Evolutionary conservation across 2,888 invertebrate genomes (phyloP).

Genomic region (Dolichopus griseipennis): DNA sequence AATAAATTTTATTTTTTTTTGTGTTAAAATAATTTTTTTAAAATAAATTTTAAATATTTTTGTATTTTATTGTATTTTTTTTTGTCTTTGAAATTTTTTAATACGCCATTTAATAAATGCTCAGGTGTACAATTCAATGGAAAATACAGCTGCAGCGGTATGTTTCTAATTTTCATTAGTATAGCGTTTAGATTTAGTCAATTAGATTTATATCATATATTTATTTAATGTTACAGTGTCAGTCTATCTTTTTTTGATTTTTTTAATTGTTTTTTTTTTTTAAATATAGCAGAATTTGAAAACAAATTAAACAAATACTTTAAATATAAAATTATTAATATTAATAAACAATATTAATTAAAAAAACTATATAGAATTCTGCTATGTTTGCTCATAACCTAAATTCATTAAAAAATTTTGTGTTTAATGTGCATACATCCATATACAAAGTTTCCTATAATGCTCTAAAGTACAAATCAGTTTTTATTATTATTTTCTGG

Average conservation of each 20-base stretch:
- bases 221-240: conserved; percentile 7
- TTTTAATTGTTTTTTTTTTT: conserved; percentile 14
- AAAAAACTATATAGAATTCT: too few species aligned
- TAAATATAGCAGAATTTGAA: background rate
- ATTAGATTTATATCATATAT: conserved; percentile 16
- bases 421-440: too few species aligned
- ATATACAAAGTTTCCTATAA: too few species aligned
- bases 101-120: background rate
- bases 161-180: conserved; percentile 42
- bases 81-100: background rate
- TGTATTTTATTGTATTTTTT: background rate
- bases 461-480: too few species aligned
- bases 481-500: too few species aligned
- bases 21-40: background rate
- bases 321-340: background rate
- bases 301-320: background rate
- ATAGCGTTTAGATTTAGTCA: conserved; percentile 39
- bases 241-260: background rate
- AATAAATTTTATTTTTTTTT: too few species aligned
- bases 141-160: conserved; percentile 51
- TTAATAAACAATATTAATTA: too few species aligned
- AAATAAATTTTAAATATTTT: background rate
- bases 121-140: conserved; percentile 60
- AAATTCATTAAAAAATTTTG: too few species aligned
- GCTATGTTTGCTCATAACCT: too few species aligned